Base-by-base conservation (phyloP, 2,888 invertebrate genomes). In the Andrena camellia region DNA sequence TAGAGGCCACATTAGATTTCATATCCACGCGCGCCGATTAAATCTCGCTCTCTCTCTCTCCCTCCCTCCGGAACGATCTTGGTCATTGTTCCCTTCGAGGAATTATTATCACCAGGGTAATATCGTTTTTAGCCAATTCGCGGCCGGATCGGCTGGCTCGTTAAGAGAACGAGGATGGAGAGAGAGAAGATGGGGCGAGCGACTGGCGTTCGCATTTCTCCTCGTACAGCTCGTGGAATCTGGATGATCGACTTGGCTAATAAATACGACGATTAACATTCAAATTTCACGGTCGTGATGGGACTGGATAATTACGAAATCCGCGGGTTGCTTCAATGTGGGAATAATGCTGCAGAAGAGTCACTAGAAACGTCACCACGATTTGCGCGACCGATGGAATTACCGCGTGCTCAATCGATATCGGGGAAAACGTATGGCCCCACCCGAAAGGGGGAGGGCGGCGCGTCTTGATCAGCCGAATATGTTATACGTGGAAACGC, bases 101-200 rank as follows among this genome's bases (percentile, higher is more conserved):
- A 86, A 86, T 86, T 86, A 86, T 86, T 86, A 86, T 84, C 77
- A 71, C 73, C 87, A 76, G 80, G 87, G 90, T 90, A 90, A 91
- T 91, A 91, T 89, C 88, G 89, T 90, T 92, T 92, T 92, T 91
- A 90, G 89, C 83, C 54, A 85, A 88, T 87, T 90, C 89, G 89
- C 78, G 72, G 67, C 26, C 78, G 42, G 72, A 42, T 78, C 75
- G 83, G 59, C 33, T 68, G 70, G 84, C 80, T 82, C 86, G 77
- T 81, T 81, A 84, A 75, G 83, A 79, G 57, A 59, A 60, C 66
- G 59, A 72, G 23, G 54, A 66, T 29, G 13, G 20, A 23, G 6
- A 13, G 6, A 13, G 52, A 26, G 1, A 5, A 26, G 35, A 17
- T 13, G 8, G 48, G 31, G 52, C 33, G 31, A 48, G 23, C 64